These are phyloP conservation scores for Fregata magnificens DNA, from an alignment of 2,113 vertebrate species.

Conservation along the genomic window DNA sequence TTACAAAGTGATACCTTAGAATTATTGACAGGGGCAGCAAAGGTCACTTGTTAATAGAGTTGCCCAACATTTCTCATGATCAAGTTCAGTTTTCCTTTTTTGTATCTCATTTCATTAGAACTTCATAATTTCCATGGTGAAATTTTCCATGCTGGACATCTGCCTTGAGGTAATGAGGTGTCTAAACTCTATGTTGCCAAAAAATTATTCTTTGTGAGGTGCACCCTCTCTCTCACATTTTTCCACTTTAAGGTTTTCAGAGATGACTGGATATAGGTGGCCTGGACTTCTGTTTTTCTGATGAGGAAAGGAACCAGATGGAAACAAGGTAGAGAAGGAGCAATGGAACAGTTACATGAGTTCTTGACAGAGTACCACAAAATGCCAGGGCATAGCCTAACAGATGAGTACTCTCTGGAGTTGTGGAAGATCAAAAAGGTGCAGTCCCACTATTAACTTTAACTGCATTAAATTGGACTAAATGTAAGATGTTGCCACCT, in stretches of 20 bases:
- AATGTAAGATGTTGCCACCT: neutral
- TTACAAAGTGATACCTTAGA: neutral
- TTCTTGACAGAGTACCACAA: neutral
- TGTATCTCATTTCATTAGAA: neutral
- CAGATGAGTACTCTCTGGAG: neutral
- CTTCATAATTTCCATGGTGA: neutral
- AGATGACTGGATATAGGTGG: neutral
- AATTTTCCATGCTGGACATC: neutral
- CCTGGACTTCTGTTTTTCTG: neutral
- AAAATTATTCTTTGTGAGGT: neutral
- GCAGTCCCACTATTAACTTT: neutral
- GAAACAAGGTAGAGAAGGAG: neutral
- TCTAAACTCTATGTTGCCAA: neutral
- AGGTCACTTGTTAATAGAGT: neutral
- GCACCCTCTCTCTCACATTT: neutral
- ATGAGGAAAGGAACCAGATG: neutral
- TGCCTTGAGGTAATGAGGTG: neutral
- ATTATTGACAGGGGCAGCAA: neutral
- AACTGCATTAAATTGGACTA: neutral
- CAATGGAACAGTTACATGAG: neutral
- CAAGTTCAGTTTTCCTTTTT: neutral
- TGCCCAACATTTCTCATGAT: neutral
- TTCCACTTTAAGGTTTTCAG: neutral
- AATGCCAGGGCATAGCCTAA: neutral
- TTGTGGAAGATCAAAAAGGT: neutral